Conservation (phyloP, 2,888 invertebrate genomes). For the Leptinotarsa haldemani region DNA sequence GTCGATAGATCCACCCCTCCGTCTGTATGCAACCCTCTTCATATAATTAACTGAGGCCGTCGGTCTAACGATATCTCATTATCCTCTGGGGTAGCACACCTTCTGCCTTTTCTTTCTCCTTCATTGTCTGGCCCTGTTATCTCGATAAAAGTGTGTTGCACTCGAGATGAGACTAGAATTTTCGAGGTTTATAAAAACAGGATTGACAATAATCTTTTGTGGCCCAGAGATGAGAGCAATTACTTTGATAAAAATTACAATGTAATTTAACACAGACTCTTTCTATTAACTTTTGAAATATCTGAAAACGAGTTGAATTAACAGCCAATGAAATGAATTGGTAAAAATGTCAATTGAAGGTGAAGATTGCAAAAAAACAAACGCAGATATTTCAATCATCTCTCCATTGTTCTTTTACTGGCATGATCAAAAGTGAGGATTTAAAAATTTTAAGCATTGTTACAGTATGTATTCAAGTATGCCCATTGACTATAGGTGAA, state of each 20-base stretch:
- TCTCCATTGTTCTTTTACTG: too few relatives aligned
- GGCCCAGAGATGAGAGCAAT: not conserved
- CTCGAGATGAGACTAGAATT: conserved; percentile 26
- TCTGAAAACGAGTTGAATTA: not conserved
- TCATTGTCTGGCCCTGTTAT: conserved; percentile 54
- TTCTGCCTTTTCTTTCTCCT: conserved; percentile 48
- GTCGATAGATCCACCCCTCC: conserved; percentile 47
- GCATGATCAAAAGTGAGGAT: too few relatives aligned
- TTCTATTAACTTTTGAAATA: not conserved
- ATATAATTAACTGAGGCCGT: conserved; percentile 61
- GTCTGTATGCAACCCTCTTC: conserved; percentile 56
- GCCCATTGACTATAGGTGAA: too few relatives aligned
- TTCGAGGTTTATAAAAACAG: not conserved
- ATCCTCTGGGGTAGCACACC: conserved; percentile 59
- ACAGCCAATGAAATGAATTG: too few relatives aligned
- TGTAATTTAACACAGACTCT: not conserved
- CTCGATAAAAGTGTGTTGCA: conserved; percentile 46
- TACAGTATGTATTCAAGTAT: too few relatives aligned
- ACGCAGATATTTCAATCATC: too few relatives aligned
- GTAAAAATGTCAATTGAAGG: too few relatives aligned
- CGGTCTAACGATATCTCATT: conserved; percentile 62
- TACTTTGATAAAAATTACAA: not conserved
- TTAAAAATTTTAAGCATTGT: too few relatives aligned
- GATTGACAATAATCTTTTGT: conserved; percentile 2
- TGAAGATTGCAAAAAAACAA: too few relatives aligned